These are phyloP conservation scores for Amphilophus citrinellus DNA, from an alignment of 2,113 vertebrate genomes.

Conservation along the genomic window DNA sequence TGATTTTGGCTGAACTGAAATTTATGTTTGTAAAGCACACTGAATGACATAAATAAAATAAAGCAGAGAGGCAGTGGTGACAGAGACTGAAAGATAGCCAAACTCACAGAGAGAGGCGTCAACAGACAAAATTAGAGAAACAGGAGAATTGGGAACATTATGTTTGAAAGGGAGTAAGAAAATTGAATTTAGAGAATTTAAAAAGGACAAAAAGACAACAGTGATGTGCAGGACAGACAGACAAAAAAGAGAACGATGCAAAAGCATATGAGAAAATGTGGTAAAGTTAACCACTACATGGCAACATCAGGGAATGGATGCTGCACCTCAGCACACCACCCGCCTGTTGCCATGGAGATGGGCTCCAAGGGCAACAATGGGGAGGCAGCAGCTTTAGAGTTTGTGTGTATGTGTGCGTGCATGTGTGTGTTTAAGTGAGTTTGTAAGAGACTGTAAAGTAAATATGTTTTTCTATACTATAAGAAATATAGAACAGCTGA, in stretches of 20 bases:
- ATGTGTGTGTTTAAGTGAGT: constrained; percentile 34
- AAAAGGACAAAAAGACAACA: neutral
- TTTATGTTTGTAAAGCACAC: neutral
- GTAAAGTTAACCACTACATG: constrained; percentile 68
- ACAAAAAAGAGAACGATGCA: neutral
- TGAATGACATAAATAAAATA: constrained; percentile 14
- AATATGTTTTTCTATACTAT: neutral
- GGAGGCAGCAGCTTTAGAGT: constrained; percentile 48
- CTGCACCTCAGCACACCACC: constrained; percentile 64
- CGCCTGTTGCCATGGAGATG: constrained; percentile 81
- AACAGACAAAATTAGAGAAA: constrained; percentile 28
- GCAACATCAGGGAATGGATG: constrained; percentile 66
- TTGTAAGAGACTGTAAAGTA: constrained; percentile 30
- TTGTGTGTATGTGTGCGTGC: constrained; percentile 8
- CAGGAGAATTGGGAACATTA: neutral
- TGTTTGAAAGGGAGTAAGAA: constrained; percentile 11
- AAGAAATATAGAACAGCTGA: constrained; percentile 1
- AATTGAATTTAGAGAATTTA: constrained; percentile 17
- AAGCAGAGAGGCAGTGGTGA: neutral
- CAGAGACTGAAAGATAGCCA: constrained; percentile 8
- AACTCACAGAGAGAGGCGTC: constrained; percentile 18
- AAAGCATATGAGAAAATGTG: constrained; percentile 46
- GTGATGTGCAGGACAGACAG: constrained; percentile 1
- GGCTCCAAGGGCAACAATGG: constrained; percentile 70
- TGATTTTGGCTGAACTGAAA: neutral